Evolutionary conservation across 2,797 vertebrate species (phyloP).

Genomic region (Tauraco hartlaubi): DNA sequence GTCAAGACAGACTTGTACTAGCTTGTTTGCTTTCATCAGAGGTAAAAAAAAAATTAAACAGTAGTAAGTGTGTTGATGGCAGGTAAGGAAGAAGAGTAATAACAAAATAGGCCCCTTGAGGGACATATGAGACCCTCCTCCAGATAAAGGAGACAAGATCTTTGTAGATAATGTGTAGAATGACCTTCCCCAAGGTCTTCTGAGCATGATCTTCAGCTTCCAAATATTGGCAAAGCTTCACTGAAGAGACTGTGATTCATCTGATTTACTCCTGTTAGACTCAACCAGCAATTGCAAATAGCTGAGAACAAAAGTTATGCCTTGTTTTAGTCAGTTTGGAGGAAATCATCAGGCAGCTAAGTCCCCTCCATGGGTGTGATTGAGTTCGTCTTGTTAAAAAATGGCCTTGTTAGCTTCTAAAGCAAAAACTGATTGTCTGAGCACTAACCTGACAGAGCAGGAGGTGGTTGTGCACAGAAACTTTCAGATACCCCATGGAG

Average conservation of each 20-base stretch:
- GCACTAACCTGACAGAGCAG: not conserved
- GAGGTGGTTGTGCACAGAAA: rapidly evolving
- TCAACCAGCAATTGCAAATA: not conserved
- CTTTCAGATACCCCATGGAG: rapidly evolving
- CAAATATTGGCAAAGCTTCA: not conserved
- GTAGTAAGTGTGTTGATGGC: not conserved
- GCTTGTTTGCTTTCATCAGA: not conserved
- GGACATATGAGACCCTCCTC: not conserved
- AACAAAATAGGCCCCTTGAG: not conserved
- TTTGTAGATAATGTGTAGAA: not conserved
- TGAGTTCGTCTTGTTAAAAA: not conserved
- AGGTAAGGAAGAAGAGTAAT: not conserved
- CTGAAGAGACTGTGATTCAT: not conserved
- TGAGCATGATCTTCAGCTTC: not conserved
- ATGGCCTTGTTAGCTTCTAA: not conserved
- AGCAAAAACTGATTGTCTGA: not conserved
- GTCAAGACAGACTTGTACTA: no score
- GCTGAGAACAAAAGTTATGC: not conserved
- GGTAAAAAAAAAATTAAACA: not conserved
- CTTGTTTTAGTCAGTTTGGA: not conserved
- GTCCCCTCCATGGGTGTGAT: not conserved
- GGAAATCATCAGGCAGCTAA: not conserved
- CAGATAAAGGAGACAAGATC: not conserved
- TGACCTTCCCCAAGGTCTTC: not conserved
- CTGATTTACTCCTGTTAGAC: not conserved